Evolutionary conservation across 2,888 invertebrate species (phyloP), one percentile per base, ranked within the genome.

Genomic region (Brenthis hecate): DNA sequence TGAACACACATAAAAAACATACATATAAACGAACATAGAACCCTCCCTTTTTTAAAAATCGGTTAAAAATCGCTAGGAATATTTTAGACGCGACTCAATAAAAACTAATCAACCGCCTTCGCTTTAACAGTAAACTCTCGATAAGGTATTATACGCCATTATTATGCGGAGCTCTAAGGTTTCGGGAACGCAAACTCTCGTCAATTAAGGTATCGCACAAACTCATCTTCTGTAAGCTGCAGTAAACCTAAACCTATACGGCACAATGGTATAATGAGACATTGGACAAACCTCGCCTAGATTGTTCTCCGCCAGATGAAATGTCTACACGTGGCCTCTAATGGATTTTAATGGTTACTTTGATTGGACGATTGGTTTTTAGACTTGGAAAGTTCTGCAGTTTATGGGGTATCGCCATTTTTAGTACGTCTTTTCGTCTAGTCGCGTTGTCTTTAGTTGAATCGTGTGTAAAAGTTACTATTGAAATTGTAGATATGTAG

Each of bases 191-290:
- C 84, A 83, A 84, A 81, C 84, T 83, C 89, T 91, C 90, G 88
- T 91, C 92, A 92, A 92, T 92, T 92, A 92, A 92, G 89, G 87
- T 92, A 92, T 92, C 92, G 85, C 75, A 76, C 74, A 76, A 80
- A 78, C 87, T 84, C 88, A 92, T 92, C 92, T 90, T 85, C 86
- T 77, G 82, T 85, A 86, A 84, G 80, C 69, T 67, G 68, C 63
- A 72, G 66, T 72, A 65, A 68, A 79, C 82, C 81, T 82, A 77
- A 74, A 76, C 86, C 86, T 85, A 84, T 85, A 85, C 84, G 83
- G 88, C 83, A 90, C 91, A 92, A 90, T 91, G 82, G 75, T 85
- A 88, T 92, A 91, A 91, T 91, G 91, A 91, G 91, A 86, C 85
- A 82, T 72, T 56, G 69, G 69, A 73, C 72, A 67, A 57, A 69